These are phyloP conservation scores for Macrobrachium rosenbergii DNA, from an alignment of 1,140 invertebrate genomes.

Conservation along the genomic window DNA sequence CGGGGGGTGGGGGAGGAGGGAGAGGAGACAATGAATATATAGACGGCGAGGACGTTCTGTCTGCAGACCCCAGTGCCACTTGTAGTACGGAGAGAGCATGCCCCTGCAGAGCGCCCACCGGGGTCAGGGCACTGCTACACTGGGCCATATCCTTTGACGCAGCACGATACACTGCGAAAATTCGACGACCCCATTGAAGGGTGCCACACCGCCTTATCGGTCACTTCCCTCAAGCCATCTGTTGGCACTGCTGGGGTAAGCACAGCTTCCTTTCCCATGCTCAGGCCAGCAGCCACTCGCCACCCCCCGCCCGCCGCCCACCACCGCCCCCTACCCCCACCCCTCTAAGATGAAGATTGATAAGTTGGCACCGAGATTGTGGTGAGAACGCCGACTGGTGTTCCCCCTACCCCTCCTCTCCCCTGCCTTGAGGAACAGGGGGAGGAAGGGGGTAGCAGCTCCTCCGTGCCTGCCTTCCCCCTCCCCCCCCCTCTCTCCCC, in stretches of 20 bases:
- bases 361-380: slow-evolving; percentile 55
- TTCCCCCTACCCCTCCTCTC: neutral
- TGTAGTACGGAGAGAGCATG: neutral
- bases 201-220: slow-evolving; percentile 43
- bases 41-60: no score
- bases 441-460: neutral
- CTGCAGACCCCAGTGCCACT: slow-evolving; percentile 15
- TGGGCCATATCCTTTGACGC: neutral
- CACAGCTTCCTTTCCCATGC: slow-evolving; percentile 55
- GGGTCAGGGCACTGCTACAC: neutral
- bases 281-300: neutral
- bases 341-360: slow-evolving; percentile 54
- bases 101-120: neutral
- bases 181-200: neutral
- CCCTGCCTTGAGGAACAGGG: neutral
- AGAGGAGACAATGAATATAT: no score
- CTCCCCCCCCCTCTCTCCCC: neutral
- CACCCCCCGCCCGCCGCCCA: slow-evolving; percentile 4
- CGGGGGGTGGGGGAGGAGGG: neutral
- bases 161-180: slow-evolving; percentile 33
- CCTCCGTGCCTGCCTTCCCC: neutral
- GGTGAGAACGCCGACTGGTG: slow-evolving; percentile 26
- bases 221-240: slow-evolving; percentile 50
- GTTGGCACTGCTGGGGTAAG: slow-evolving; percentile 35
- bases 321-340: neutral